A percentile compares a stretch with the other conserved stretches of the same genome.
Evolutionary conservation across 1,140 invertebrate species (phyloP).

Genomic region (Eriocheir sinensis): DNA sequence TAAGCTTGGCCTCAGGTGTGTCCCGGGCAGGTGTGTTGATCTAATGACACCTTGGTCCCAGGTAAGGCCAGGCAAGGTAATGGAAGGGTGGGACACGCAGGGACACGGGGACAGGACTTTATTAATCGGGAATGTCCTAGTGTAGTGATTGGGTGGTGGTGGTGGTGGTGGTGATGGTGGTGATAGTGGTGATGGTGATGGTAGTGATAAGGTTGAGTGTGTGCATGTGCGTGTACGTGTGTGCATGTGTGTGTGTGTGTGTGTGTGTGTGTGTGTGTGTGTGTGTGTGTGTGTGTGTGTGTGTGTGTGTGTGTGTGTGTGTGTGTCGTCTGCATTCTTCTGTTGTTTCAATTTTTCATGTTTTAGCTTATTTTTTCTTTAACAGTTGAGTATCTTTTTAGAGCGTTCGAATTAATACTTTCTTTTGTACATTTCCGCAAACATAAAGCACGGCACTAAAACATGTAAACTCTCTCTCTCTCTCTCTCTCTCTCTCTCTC

Average conservation of each 20-base stretch:
- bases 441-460: too few relatives aligned
- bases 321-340: background rate
- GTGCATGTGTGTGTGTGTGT: background rate
- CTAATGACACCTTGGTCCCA: background rate
- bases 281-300: conserved; percentile 1
- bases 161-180: too few relatives aligned
- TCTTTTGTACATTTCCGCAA: too few relatives aligned
- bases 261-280: conserved; percentile 4
- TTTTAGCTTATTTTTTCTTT: too few relatives aligned
- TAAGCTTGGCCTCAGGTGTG: background rate
- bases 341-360: background rate
- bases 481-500: background rate
- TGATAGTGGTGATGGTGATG: background rate
- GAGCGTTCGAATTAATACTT: too few relatives aligned
- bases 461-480: too few relatives aligned
- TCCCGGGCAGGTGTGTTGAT: too few relatives aligned
- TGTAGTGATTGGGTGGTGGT: too few relatives aligned
- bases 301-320: too few relatives aligned
- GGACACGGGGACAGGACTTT: background rate
- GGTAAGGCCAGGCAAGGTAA: too few relatives aligned
- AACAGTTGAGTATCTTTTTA: too few relatives aligned
- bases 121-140: background rate
- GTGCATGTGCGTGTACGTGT: background rate
- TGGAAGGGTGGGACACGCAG: background rate
- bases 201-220: background rate